phyloP scores from a whole-genome alignment of 2,888 invertebrate species.

The Acrocyrtus sp. region DNA sequence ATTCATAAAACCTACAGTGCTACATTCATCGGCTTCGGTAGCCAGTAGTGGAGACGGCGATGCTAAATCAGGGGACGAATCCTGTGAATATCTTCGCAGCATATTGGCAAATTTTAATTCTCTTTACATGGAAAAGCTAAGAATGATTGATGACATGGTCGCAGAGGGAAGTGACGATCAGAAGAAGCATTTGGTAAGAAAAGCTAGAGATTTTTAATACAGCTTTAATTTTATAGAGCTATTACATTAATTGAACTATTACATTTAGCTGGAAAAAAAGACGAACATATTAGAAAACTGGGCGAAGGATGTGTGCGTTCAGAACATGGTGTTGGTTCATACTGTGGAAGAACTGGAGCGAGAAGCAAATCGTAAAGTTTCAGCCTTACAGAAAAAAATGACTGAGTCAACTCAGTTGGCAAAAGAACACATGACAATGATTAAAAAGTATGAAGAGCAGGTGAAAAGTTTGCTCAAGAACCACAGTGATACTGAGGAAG shows the following conservation, averaged over 20 bases:
- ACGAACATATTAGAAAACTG: slow-evolving; percentile 58
- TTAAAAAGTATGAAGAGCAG: slow-evolving; percentile 61
- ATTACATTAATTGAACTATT: too few species aligned
- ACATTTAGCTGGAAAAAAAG: slow-evolving; percentile 57
- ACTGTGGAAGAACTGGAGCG: slow-evolving; percentile 76
- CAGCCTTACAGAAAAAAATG: slow-evolving; percentile 70
- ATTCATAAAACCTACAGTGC: too few species aligned
- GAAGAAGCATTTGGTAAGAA: slow-evolving; percentile 32
- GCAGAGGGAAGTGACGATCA: slow-evolving; percentile 30
- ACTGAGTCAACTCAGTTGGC: slow-evolving; percentile 67
- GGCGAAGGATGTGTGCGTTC: slow-evolving; percentile 65
- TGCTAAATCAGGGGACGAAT: background rate
- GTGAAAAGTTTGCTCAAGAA: slow-evolving; percentile 53
- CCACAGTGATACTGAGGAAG: slow-evolving; percentile 47
- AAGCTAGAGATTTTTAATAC: slow-evolving; percentile 7
- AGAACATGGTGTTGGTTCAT: slow-evolving; percentile 75
- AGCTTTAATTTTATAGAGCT: too few species aligned
- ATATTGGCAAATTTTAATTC: slow-evolving; percentile 50
- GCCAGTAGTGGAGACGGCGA: too few species aligned
- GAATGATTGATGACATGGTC: slow-evolving; percentile 44
- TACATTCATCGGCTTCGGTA: too few species aligned
- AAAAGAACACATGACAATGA: slow-evolving; percentile 57
- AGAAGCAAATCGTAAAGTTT: slow-evolving; percentile 73
- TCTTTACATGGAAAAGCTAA: slow-evolving; percentile 48
- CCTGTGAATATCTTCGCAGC: slow-evolving; percentile 32